phyloP scores from a whole-genome alignment of 2,113 vertebrate genomes.

The Anolis carolinensis region DNA sequence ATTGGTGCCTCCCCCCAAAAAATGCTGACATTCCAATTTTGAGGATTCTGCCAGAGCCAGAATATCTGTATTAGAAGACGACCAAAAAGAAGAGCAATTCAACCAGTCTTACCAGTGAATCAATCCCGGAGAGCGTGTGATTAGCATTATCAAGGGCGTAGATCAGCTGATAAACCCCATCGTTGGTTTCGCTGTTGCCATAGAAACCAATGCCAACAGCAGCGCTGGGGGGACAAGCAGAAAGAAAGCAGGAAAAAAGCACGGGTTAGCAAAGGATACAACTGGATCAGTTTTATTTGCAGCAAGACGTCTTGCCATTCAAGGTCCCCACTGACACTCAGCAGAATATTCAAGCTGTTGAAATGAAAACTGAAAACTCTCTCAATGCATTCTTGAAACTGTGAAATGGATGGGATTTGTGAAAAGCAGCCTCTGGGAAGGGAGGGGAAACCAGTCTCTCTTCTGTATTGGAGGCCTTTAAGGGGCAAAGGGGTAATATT shows the following conservation, averaged over 20 bases:
- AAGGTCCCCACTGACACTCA: neutral
- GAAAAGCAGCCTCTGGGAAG: neutral
- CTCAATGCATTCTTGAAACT: neutral
- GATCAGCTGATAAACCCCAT: conserved; percentile 92
- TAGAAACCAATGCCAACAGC: conserved; percentile 95
- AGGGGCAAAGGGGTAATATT: neutral
- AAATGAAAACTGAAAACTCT: neutral
- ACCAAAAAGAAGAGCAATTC: neutral
- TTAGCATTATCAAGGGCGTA: conserved; percentile 93
- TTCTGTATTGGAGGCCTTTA: neutral
- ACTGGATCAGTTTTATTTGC: neutral
- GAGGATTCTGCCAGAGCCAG: neutral
- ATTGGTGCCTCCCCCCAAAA: neutral
- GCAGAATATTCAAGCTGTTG: neutral
- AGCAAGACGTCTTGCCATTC: neutral
- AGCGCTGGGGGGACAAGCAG: conserved; percentile 66
- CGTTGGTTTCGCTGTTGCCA: conserved; percentile 96
- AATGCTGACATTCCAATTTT: neutral
- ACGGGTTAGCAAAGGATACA: conserved; percentile 44
- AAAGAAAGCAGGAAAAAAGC: conserved; percentile 15
- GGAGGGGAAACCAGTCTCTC: too few species aligned
- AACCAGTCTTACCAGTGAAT: conserved; percentile 84
- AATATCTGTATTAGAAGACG: neutral
- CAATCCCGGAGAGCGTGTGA: conserved; percentile 89
- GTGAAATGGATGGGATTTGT: neutral